Conservation (phyloP, 1,140 invertebrate species). For the Pseudomyrmex pallidus region DNA sequence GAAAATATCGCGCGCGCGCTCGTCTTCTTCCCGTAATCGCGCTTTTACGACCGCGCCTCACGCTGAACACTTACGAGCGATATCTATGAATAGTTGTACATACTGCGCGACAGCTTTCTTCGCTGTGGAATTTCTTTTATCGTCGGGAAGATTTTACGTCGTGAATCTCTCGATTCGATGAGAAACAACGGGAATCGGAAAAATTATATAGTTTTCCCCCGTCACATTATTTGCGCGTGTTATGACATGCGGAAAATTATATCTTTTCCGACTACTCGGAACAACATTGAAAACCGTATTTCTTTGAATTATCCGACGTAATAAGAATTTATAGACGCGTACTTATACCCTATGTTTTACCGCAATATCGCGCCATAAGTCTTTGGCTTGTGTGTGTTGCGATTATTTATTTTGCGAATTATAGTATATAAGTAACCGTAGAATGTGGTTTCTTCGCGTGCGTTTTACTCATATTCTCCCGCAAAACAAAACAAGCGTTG, state of each 20-base stretch:
- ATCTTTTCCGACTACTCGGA: background rate
- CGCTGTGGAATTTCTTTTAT: background rate
- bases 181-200: background rate
- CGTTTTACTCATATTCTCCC: background rate
- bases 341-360: background rate
- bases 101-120: background rate
- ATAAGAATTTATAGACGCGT: background rate
- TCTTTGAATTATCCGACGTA: conserved; percentile 23
- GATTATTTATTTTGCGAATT: background rate
- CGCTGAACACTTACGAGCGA: background rate
- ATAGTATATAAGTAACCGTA: background rate
- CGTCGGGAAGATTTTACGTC: background rate
- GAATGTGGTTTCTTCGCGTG: background rate
- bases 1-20: conserved; percentile 15
- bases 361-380: conserved; percentile 8
- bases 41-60: background rate
- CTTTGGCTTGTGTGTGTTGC: background rate
- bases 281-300: conserved; percentile 16
- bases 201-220: background rate
- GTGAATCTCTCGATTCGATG: conserved; percentile 19
- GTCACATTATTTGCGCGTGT: background rate
- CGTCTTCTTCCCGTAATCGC: conserved; percentile 17
- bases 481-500: background rate
- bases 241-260: background rate
- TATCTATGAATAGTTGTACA: conserved; percentile 38